Base-by-base conservation (phyloP, 1,140 invertebrate genomes). In the Dreissena rostriformis region DNA sequence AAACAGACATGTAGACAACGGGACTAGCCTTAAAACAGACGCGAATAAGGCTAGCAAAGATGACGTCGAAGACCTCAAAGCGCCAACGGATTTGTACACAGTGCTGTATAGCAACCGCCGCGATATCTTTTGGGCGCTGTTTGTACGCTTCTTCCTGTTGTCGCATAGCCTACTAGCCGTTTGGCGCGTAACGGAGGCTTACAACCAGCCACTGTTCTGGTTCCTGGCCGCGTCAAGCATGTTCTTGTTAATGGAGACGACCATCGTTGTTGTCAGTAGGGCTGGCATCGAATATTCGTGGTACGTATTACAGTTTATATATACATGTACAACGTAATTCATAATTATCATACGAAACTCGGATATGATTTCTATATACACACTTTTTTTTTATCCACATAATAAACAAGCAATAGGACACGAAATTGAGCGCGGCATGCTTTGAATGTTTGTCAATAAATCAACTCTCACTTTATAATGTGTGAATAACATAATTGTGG, bases 281-380 rank as follows among this genome's bases (percentile, higher is more conserved):
- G 82, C 87, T 55, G 88, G 88, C 22, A 55, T 79, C 7, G 88
- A 88, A 73, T 88, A 85, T 72, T 84, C 85, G 52, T 88, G 86
- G 88, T 89, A 66, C 75, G 87, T 86, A 51, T 5, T 52, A 39
- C 39, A 39, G 39, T 39, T 39, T 5, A 39, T 39, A 39, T 39
- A 39, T 39, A 39, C 39, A 39, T 39, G 39, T 39, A 39, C 8
- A 2, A 39, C 39, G 2, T 39, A 39, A 39, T 39, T 39, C 2
- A 39, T 39, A 39, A 39, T 5, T 39, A 2, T 39, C 39, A 39
- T 39, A 39, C 8, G 39, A 39, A 39, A 39, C 8, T 39, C 8
- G 39, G 39, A 39, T 2, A 39, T 39, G 39, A 39, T 39, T 39
- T 39, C 2, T 39, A 39, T 39, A 2, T 2, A 39, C 39, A 39